phyloP scores from a whole-genome alignment of 2,113 vertebrate species.

The Sylvia atricapilla region DNA sequence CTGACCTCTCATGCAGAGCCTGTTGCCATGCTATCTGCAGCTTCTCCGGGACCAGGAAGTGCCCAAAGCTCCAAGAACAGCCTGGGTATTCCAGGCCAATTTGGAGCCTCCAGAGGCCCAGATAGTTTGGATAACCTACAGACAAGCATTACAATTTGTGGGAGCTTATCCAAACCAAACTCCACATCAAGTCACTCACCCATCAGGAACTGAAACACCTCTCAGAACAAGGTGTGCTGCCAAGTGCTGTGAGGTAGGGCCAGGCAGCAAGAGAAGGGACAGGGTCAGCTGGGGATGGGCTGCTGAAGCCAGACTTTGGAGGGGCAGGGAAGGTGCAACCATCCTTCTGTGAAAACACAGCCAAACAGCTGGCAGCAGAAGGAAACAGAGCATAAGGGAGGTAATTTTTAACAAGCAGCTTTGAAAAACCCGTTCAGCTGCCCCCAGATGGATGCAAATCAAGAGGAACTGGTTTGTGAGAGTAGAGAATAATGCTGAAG shows the following conservation, averaged over 20 bases:
- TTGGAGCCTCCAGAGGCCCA: slow-evolving; percentile 2
- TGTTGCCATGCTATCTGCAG: background rate
- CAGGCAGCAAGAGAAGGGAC: background rate
- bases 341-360: background rate
- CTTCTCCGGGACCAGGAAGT: background rate
- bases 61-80: slow-evolving; percentile 38
- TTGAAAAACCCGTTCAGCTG: background rate
- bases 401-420: background rate
- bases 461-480: background rate
- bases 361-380: background rate
- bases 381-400: background rate
- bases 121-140: slow-evolving; percentile 53
- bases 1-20: background rate
- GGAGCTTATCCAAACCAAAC: slow-evolving; percentile 52
- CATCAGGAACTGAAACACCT: slow-evolving; percentile 36
- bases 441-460: background rate
- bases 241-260: slow-evolving; percentile 1
- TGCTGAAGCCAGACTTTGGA: background rate
- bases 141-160: slow-evolving; percentile 22
- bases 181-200: slow-evolving; percentile 3
- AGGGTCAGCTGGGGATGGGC: background rate
- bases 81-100: background rate
- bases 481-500: background rate
- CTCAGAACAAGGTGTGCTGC: slow-evolving; percentile 56
- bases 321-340: background rate